These are phyloP conservation scores for Brachirus orientalis DNA, from an alignment of 2,113 vertebrate genomes.

Conservation along the genomic window DNA sequence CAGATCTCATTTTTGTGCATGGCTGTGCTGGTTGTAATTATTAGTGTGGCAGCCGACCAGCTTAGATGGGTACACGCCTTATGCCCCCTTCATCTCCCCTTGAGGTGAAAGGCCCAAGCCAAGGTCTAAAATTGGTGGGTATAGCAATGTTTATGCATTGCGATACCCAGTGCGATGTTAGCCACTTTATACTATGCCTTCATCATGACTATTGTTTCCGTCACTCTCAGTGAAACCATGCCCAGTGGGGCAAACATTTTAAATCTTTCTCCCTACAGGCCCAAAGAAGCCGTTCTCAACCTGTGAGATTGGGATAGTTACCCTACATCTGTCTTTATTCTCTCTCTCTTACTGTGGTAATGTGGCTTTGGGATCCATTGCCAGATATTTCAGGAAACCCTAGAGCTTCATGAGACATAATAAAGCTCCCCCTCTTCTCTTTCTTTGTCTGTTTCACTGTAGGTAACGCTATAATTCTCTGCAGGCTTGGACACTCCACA, in stretches of 20 bases:
- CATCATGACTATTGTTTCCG: slow-evolving; percentile 22
- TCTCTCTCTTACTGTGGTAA: slow-evolving; percentile 58
- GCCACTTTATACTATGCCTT: slow-evolving; percentile 11
- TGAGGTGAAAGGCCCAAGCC: slow-evolving; percentile 28
- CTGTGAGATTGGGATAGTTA: slow-evolving; percentile 39
- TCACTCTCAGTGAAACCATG: slow-evolving; percentile 17
- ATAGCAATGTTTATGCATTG: slow-evolving; percentile 9
- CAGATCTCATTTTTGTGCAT: slow-evolving; percentile 66
- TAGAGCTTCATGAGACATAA: slow-evolving; percentile 75
- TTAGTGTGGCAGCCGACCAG: slow-evolving; percentile 66
- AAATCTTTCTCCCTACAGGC: slow-evolving; percentile 9
- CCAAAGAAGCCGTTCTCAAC: slow-evolving; percentile 23
- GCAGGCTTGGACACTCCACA: slow-evolving; percentile 32
- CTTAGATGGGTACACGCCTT: slow-evolving; percentile 33
- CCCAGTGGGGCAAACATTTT: slow-evolving; percentile 10
- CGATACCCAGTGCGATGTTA: background rate
- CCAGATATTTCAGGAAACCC: slow-evolving; percentile 76
- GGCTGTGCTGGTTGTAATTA: slow-evolving; percentile 72
- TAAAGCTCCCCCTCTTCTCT: slow-evolving; percentile 68
- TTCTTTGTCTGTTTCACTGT: slow-evolving; percentile 45
- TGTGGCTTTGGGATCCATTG: slow-evolving; percentile 59
- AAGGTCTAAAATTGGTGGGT: slow-evolving; percentile 34
- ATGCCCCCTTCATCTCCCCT: slow-evolving; percentile 13
- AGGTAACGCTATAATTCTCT: slow-evolving; percentile 49
- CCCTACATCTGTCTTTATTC: slow-evolving; percentile 41